These are phyloP conservation scores for Actenoides lindsayi DNA, from an alignment of 2,113 vertebrate species.

Conservation along the genomic window DNA sequence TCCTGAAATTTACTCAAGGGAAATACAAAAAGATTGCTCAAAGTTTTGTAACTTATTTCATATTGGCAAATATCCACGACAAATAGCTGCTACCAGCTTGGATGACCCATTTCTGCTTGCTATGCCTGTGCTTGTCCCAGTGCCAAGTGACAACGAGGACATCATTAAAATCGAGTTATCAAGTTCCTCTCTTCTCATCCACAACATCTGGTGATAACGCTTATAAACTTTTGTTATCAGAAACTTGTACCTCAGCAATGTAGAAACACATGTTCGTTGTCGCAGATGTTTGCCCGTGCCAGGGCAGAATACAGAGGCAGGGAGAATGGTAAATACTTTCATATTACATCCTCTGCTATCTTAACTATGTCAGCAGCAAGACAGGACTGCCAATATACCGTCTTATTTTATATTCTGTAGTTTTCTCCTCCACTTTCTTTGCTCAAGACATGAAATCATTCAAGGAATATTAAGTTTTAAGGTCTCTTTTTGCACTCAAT, in stretches of 20 bases:
- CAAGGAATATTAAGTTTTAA: neutral
- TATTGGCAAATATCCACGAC: neutral
- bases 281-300: neutral
- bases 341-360: neutral
- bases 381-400: neutral
- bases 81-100: neutral
- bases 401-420: neutral
- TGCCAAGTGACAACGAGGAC: neutral
- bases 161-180: neutral
- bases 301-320: neutral
- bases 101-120: too few relatives aligned
- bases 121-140: neutral
- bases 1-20: neutral
- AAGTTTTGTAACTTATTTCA: neutral
- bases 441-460: neutral
- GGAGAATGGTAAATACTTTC: neutral
- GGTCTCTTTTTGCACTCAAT: neutral
- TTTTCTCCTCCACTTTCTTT: neutral
- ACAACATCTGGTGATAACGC: neutral
- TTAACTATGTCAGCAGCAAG: neutral
- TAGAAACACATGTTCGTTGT: neutral
- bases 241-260: neutral
- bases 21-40: neutral
- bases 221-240: neutral
- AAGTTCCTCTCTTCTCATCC: neutral